Evolutionary conservation across 1,140 invertebrate genomes (phyloP).

Genomic region (Trialeurodes vaporariorum): DNA sequence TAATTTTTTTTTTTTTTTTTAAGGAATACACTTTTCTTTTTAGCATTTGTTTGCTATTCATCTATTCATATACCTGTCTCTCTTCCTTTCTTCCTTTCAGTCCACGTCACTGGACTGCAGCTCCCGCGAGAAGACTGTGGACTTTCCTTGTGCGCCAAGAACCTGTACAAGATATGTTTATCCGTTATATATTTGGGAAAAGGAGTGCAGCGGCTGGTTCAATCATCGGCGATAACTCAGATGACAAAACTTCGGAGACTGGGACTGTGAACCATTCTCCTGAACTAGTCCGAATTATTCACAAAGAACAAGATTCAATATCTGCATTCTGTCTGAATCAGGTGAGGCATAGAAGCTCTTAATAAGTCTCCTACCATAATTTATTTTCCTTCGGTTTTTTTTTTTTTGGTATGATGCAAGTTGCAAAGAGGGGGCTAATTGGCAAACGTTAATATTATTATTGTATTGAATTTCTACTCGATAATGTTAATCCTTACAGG

Average conservation of each 20-base stretch:
- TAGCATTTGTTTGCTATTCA: too few relatives aligned
- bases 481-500: too few relatives aligned
- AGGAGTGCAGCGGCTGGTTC: conserved; percentile 35
- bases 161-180: conserved; percentile 86
- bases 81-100: conserved; percentile 35
- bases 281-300: conserved; percentile 87
- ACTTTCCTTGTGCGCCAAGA: conserved; percentile 87
- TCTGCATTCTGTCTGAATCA: conserved; percentile 93
- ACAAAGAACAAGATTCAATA: conserved; percentile 98
- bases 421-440: not conserved
- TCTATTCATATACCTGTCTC: too few relatives aligned
- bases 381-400: too few relatives aligned
- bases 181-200: conserved; percentile 86
- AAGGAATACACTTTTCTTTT: too few relatives aligned
- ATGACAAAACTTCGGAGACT: conserved; percentile 18
- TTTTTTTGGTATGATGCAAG: too few relatives aligned
- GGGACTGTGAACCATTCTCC: conserved; percentile 38
- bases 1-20: too few relatives aligned
- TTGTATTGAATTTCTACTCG: not conserved
- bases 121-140: conserved; percentile 82
- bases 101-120: conserved; percentile 56
- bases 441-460: not conserved
- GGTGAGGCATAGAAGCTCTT: conserved; percentile 37
- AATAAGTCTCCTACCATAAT: too few relatives aligned
- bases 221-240: conserved; percentile 28